Conservation (phyloP, 2,797 vertebrate genomes). For the Stomatorhinus walkeri region DNA sequence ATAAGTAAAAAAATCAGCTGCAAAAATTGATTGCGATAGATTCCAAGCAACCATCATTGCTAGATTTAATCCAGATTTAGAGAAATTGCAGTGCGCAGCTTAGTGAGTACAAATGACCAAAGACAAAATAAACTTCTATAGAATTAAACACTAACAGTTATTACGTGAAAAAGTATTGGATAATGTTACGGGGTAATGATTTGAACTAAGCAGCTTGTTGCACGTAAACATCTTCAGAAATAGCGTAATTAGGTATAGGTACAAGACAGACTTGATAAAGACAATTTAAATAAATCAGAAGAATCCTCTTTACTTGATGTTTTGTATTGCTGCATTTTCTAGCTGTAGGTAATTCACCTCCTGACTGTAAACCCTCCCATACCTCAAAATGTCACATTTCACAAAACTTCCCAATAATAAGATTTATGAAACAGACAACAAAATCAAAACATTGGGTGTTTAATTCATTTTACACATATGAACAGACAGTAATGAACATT, state of each 20-base stretch:
- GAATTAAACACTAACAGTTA: neutral
- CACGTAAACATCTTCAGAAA: neutral
- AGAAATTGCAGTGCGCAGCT: neutral
- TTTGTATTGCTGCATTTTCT: neutral
- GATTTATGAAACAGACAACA: neutral
- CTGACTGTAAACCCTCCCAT: neutral
- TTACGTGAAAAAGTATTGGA: neutral
- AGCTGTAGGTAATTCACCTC: neutral
- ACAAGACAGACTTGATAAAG: neutral
- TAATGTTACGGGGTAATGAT: neutral
- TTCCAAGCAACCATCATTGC: neutral
- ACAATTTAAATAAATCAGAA: neutral
- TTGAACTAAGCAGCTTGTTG: neutral
- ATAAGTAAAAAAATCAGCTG: conserved; percentile 6
- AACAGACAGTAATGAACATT: neutral
- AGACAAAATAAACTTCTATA: neutral
- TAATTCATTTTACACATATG: neutral
- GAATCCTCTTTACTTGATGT: neutral
- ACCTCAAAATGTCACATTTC: neutral
- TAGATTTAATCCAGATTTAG: neutral
- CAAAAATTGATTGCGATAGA: conserved; percentile 1
- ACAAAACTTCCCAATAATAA: neutral
- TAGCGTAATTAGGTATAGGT: neutral
- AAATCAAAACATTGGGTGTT: neutral
- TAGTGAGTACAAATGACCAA: neutral